A percentile compares a stretch with the other conserved stretches of the same genome.
Conservation (phyloP, 2,888 invertebrate species). For the Dexiosoma caninum region DNA sequence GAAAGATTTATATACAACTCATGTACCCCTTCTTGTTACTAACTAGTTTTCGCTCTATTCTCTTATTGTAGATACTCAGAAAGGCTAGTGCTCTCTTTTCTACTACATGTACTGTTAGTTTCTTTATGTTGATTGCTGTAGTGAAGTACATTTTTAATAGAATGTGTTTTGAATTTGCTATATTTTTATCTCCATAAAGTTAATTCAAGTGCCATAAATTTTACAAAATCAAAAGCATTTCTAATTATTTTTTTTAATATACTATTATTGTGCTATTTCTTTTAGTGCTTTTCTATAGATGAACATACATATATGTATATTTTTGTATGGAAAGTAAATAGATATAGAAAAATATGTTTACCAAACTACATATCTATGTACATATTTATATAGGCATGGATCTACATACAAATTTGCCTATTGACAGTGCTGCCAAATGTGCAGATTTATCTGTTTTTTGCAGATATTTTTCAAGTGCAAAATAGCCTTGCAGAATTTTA, state of each 20-base stretch:
- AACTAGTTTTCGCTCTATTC: not conserved
- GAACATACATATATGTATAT: not conserved
- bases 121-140: not conserved
- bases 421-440: too few relatives aligned
- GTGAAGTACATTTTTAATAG: not conserved
- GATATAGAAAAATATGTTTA: not conserved
- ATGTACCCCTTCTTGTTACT: slow-evolving; percentile 20
- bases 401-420: too few relatives aligned
- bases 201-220: slow-evolving; percentile 28
- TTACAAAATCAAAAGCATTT: slow-evolving; percentile 34
- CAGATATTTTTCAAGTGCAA: too few relatives aligned
- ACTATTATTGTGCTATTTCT: not conserved
- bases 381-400: not conserved
- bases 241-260: not conserved
- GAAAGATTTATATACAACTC: not conserved
- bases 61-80: not conserved
- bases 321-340: not conserved
- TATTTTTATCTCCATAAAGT: not conserved
- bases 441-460: too few relatives aligned
- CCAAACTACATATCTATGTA: not conserved
- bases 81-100: not conserved
- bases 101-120: slow-evolving; percentile 32
- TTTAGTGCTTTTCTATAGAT: not conserved
- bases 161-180: not conserved
- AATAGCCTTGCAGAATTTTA: too few relatives aligned